Conservation (phyloP, 2,797 vertebrate genomes). For the Poecilia picta region DNA sequence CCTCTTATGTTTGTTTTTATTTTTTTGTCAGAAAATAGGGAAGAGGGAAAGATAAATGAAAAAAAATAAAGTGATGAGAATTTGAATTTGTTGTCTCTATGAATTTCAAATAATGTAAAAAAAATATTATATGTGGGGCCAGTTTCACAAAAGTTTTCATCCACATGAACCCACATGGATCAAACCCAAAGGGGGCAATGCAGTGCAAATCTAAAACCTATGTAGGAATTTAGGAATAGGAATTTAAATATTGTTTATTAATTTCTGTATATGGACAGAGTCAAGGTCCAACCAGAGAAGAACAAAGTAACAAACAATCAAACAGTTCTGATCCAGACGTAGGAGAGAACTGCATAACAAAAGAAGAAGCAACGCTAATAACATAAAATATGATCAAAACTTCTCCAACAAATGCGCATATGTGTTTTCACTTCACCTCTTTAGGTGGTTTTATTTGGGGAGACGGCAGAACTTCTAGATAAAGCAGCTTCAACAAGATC, state of each 20-base stretch:
- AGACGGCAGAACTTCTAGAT: constrained; percentile 1
- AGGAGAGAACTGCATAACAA: neutral
- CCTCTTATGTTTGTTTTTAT: neutral
- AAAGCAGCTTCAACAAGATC: constrained; percentile 25
- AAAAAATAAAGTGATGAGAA: neutral
- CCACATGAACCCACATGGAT: too few relatives aligned
- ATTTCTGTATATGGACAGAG: too few relatives aligned
- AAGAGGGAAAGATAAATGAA: neutral
- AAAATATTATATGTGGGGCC: too few relatives aligned
- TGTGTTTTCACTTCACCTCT: neutral
- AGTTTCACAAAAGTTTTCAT: too few relatives aligned
- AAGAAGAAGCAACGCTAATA: neutral
- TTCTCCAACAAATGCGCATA: neutral
- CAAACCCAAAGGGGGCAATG: too few relatives aligned
- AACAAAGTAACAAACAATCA: too few relatives aligned
- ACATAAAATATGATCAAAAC: neutral
- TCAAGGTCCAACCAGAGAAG: too few relatives aligned
- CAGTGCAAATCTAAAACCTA: too few relatives aligned
- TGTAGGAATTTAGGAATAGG: too few relatives aligned
- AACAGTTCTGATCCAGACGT: neutral
- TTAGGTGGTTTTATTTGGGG: neutral
- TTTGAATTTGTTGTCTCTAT: too few relatives aligned
- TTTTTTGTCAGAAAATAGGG: neutral
- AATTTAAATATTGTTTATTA: too few relatives aligned
- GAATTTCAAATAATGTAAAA: too few relatives aligned